phyloP scores from a whole-genome alignment of 2,888 invertebrate species.

The Limnephilus auricula region DNA sequence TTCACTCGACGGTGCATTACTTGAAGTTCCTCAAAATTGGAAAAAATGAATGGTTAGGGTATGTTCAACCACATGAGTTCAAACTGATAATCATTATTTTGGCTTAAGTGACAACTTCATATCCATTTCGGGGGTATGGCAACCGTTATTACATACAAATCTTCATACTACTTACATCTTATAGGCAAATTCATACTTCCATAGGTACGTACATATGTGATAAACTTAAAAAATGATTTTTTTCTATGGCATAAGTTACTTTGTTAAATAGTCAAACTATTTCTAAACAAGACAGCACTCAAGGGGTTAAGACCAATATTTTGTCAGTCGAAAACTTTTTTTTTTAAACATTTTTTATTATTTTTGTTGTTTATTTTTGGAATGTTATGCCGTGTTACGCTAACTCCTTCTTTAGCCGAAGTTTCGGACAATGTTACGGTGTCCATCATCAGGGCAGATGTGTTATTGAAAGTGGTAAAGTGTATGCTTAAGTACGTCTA shows the following conservation, averaged over 20 bases:
- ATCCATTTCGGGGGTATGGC: background rate
- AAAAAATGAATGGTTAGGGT: background rate
- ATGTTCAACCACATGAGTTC: no score
- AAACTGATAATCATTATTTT: background rate
- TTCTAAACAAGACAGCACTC: no score
- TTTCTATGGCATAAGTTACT: background rate
- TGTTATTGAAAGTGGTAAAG: no score
- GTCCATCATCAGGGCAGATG: no score
- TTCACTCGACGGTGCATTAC: conserved; percentile 67
- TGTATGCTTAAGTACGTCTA: no score
- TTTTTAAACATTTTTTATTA: background rate
- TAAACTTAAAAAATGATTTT: no score
- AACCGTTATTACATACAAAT: background rate
- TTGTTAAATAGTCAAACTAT: no score
- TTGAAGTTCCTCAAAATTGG: conserved; percentile 53
- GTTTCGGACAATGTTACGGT: no score
- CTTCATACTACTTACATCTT: background rate
- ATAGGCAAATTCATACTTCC: background rate
- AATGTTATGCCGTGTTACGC: no score
- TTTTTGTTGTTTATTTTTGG: no score
- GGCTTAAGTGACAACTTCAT: background rate
- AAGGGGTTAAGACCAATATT: background rate
- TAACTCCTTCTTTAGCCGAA: no score
- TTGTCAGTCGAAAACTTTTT: background rate
- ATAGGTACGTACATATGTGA: no score